These are phyloP conservation scores for Montifringilla adamsi DNA, from an alignment of 2,113 vertebrate species.

Conservation along the genomic window DNA sequence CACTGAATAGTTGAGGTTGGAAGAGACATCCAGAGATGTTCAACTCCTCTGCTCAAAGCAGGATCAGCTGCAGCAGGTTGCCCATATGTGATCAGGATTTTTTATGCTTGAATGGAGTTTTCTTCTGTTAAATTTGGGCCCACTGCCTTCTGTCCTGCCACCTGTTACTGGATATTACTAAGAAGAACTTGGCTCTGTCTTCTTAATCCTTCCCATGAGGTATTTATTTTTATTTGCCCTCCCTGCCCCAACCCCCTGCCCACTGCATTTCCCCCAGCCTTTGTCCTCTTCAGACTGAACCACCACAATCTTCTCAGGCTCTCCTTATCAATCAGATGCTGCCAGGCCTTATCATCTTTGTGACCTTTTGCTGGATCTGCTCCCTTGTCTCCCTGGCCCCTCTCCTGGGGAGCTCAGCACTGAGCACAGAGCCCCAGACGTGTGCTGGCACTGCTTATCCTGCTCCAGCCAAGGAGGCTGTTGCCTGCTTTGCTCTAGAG, in stretches of 20 bases:
- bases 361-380: not conserved
- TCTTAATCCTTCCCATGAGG: not conserved
- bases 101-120: not conserved
- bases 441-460: not conserved
- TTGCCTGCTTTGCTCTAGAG: not conserved
- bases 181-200: not conserved
- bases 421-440: not conserved
- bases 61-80: not conserved
- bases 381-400: not conserved
- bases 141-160: not conserved
- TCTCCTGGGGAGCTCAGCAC: not conserved
- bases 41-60: not conserved
- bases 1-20: not conserved
- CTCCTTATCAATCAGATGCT: not conserved
- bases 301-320: not conserved
- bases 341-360: not conserved
- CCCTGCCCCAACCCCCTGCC: accelerated
- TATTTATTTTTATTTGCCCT: not conserved
- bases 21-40: not conserved
- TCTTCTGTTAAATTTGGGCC: not conserved
- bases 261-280: accelerated
- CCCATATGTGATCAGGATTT: not conserved
- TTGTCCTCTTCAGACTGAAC: not conserved
- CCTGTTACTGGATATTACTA: not conserved
- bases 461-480: not conserved